Evolutionary conservation across 2,113 vertebrate species (phyloP), one percentile per base, ranked within the genome.

Genomic region (Vulpes vulpes): DNA sequence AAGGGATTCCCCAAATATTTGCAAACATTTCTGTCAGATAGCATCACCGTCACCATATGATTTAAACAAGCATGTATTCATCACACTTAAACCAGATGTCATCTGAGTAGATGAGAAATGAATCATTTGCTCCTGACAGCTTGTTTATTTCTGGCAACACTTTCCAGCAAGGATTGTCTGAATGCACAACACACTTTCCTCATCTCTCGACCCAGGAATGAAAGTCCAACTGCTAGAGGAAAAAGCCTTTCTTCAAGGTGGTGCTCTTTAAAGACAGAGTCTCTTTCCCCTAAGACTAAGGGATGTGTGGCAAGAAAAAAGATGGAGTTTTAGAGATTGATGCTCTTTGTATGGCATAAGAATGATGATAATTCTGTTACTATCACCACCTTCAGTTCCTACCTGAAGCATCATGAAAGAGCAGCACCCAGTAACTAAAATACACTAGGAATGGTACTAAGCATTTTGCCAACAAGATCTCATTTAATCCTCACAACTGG

Each of bases 41-140:
- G 22, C 94, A 97, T 96, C 87, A 97, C 90, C 80, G 8, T 97
- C 85, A 73, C 38, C 69, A 35, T 71, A 35, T 89, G 95, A 97
- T 90, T 98, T 97, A 94, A 51, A 97, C 87, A 98, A 98, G 98
- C 60, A 93, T 3, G 55, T 96, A 98, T 98, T 98, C 95, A 97
- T 98, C 97, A 98, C 83, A 98, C 91, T 98, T 98, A 97, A 98
- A 97, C 5, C 3, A 98, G 97, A 98, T 93, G 95, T 91, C 97
- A 97, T 92, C 93, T 43, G 30, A 62, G 57, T 64, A 0, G 12
- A 97, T 97, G 97, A 98, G 49, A 94, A 82, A 98, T 98, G 6
- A 97, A 97, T 98, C 80, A 98, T 93, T 97, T 90, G 92, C 62
- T 79, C 91, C 78, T 35, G 97, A 88, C 94, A 95, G 88, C 96